Conservation (phyloP, 2,113 vertebrate genomes). For the Phyllostomus hastatus region DNA sequence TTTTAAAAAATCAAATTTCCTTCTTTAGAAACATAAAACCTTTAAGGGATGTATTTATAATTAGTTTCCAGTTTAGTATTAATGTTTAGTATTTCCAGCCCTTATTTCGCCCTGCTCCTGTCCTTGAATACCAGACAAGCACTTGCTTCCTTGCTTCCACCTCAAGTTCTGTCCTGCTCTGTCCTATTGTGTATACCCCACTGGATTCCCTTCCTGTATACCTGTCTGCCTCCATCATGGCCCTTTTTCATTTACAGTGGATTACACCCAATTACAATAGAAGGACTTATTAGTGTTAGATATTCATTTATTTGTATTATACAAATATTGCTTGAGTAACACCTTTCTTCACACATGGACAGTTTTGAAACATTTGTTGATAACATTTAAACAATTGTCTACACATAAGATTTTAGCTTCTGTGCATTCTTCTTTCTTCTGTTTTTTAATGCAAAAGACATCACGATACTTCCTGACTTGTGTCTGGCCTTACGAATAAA, state of each 20-base stretch:
- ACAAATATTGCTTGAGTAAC: background rate
- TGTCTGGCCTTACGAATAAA: constrained; percentile 33
- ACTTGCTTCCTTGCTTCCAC: background rate
- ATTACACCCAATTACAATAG: background rate
- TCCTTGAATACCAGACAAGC: background rate
- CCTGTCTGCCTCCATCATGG: background rate
- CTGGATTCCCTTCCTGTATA: background rate
- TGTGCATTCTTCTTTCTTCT: background rate
- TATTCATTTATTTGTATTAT: background rate
- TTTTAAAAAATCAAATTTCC: background rate
- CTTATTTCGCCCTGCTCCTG: no score
- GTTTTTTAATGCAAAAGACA: background rate
- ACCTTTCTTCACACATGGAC: background rate
- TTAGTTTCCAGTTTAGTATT: background rate
- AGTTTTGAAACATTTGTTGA: background rate
- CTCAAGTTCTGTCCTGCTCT: background rate
- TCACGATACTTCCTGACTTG: constrained; percentile 41
- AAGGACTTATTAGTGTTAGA: background rate
- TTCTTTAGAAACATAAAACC: background rate
- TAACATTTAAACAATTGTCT: background rate
- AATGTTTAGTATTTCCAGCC: background rate
- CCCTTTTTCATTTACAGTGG: background rate
- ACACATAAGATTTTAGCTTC: background rate
- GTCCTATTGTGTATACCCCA: background rate
- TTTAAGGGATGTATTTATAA: background rate